Percentiles rank a stretch among this genome's conserved stretches.
Conservation (phyloP, 2,113 vertebrate genomes). For the Platanista minor region DNA sequence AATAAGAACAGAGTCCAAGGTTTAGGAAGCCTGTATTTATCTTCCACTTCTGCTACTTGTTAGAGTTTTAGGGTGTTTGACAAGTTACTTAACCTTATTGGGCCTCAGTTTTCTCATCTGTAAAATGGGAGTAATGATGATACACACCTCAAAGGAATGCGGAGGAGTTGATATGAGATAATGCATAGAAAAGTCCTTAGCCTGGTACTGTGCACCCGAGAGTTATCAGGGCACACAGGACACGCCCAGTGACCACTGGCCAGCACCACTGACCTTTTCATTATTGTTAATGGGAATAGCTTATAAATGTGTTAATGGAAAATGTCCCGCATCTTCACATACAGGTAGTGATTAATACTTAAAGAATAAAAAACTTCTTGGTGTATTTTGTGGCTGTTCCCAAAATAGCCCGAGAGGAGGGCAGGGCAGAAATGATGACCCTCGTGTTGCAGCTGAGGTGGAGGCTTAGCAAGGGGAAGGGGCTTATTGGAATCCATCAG, state of each 20-base stretch:
- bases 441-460: background rate
- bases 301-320: background rate
- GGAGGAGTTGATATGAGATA: background rate
- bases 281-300: background rate
- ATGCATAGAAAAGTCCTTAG: background rate
- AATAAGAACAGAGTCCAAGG: background rate
- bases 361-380: background rate
- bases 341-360: background rate
- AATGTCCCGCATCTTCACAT: background rate
- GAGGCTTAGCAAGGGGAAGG: background rate
- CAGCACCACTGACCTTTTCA: background rate
- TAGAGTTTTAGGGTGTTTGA: background rate
- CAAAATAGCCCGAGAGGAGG: background rate
- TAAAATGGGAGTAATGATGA: background rate
- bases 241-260: background rate
- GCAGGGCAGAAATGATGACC: background rate
- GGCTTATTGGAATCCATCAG: background rate
- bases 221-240: too few relatives aligned
- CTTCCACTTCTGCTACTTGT: background rate
- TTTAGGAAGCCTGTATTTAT: background rate
- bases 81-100: background rate
- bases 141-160: background rate
- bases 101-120: background rate
- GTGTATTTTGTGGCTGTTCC: background rate
- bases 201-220: background rate